Evolutionary conservation across 2,113 vertebrate genomes (phyloP), one percentile per base, ranked within the genome.

Genomic region (Heteronetta atricapilla): DNA sequence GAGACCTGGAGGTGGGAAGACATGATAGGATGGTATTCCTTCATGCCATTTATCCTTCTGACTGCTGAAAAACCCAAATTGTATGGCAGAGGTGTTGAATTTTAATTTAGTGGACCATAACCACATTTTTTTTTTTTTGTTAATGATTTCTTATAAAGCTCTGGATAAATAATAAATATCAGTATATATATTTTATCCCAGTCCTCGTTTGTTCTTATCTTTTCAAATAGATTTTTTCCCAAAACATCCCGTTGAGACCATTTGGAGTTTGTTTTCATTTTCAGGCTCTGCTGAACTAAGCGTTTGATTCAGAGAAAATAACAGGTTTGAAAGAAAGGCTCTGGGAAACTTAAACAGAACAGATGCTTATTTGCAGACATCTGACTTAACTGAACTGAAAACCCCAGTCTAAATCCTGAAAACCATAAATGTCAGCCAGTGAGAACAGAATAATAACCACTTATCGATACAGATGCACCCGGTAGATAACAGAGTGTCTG

Each of bases 301-400:
- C 88, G 94, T 96, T 95, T 97, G 93, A 97, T 95, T 97, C 93
- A 96, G 84, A 83, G 84, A 94, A 97, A 97, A 96, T 96, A 97
- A 95, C 73, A 93, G 93, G 92, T 89, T 97, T 95, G 87, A 96
- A 97, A 94, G 90, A 94, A 97, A 94, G 82, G 70, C 59, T 93
- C 78, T 77, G 62, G 72, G 83, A 96, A 97, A 96, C 79, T 97
- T 95, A 96, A 95, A 95, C 64, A 44, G 88, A 97, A 96, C 86
- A 97, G 90, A 96, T 92, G 68, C 76, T 97, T 96, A 95, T 96
- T 95, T 96, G 66, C 74, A 83, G 95, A 96, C 76, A 96, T 94
- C 53, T 91, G 82, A 97, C 63, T 87, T 92, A 96, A 93, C 62
- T 74, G 91, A 96, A 96, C 64, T 70, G 93, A 96, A 97, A 96